Evolutionary conservation across 2,888 invertebrate genomes (phyloP).

Genomic region (Melieria omissa): DNA sequence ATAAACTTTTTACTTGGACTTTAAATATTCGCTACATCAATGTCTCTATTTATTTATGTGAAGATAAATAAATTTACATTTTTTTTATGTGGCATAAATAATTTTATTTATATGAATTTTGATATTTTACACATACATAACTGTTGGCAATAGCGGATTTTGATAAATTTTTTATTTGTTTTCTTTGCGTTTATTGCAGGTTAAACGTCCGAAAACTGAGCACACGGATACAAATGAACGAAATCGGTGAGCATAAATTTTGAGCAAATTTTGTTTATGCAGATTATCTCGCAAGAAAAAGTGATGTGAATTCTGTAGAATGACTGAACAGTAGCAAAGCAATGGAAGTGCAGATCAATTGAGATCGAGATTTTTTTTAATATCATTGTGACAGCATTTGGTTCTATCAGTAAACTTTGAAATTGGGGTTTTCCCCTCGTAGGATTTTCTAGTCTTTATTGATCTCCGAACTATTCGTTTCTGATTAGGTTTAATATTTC

Average conservation of each 20-base stretch:
- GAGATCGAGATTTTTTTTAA: neutral
- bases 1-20: no score
- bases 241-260: conserved; percentile 72
- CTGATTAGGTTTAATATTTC: neutral
- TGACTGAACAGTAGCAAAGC: neutral
- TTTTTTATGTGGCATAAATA: neutral
- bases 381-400: neutral
- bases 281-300: neutral
- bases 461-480: neutral
- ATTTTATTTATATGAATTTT: neutral
- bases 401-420: neutral
- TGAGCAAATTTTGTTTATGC: neutral
- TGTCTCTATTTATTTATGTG: no score
- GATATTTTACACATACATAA: neutral
- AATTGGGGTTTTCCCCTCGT: neutral
- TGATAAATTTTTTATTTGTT: neutral
- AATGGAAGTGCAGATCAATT: neutral
- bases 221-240: conserved; percentile 74
- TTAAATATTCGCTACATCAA: no score
- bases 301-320: neutral
- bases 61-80: neutral
- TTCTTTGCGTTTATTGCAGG: conserved; percentile 69
- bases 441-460: neutral
- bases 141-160: neutral
- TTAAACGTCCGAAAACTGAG: conserved; percentile 77